phyloP scores from a whole-genome alignment of 2,888 invertebrate genomes.

The Perdita meconis region DNA sequence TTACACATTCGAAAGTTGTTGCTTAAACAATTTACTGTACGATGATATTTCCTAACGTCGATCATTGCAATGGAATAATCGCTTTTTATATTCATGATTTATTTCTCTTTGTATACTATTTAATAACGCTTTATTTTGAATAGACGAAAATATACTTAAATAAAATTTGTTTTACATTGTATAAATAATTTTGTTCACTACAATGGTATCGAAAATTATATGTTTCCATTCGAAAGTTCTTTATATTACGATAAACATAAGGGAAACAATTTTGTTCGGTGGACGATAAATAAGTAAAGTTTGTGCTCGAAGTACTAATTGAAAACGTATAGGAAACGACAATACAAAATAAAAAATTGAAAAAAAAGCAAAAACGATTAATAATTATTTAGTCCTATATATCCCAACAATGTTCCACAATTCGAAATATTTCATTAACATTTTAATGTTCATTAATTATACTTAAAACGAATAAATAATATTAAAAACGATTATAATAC shows the following conservation, averaged over 20 bases:
- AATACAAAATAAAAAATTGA: background rate
- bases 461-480: too few species aligned
- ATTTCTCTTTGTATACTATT: constrained; percentile 6
- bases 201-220: background rate
- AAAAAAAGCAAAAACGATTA: too few species aligned
- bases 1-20: constrained; percentile 6
- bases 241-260: too few species aligned
- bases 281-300: too few species aligned
- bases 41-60: constrained; percentile 7
- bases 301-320: background rate
- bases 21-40: constrained; percentile 1
- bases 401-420: too few species aligned
- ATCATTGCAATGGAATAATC: constrained; percentile 5
- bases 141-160: constrained; percentile 18
- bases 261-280: too few species aligned
- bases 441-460: too few species aligned
- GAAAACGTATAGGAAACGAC: background rate
- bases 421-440: too few species aligned
- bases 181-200: constrained; percentile 11
- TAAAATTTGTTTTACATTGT: constrained; percentile 22
- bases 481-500: too few species aligned
- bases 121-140: constrained; percentile 25
- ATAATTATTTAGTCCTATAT: too few species aligned
- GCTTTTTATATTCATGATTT: constrained; percentile 36
- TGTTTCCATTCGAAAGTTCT: background rate